Percentiles rank a stretch among this genome's conserved stretches.
Evolutionary conservation across 2,888 invertebrate genomes (phyloP).

Genomic region (Troides oblongomaculatus): DNA sequence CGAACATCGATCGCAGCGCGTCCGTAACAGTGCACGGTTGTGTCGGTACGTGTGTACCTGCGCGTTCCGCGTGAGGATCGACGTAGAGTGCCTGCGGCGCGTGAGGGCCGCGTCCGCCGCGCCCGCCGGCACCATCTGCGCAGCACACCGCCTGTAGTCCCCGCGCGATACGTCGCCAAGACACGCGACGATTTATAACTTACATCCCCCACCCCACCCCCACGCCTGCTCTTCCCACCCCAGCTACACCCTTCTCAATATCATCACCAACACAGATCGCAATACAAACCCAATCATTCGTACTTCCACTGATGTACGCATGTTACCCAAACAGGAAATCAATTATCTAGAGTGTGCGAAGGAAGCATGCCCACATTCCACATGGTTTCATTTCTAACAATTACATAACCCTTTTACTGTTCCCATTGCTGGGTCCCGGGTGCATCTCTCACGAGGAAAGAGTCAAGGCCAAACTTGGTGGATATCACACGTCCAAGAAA

Average conservation of each 20-base stretch:
- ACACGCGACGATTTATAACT: slow-evolving; percentile 37
- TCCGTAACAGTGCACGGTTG: slow-evolving; percentile 12
- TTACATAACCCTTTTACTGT: too few species aligned
- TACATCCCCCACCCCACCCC: not conserved
- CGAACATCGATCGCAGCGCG: not conserved
- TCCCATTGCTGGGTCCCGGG: too few species aligned
- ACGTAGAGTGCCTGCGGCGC: slow-evolving; percentile 87
- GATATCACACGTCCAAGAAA: too few species aligned
- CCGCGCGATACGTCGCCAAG: slow-evolving; percentile 35
- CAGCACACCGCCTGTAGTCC: slow-evolving; percentile 54
- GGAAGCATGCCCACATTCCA: slow-evolving; percentile 21
- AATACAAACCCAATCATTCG: not conserved
- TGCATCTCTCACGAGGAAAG: too few species aligned
- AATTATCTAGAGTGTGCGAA: slow-evolving; percentile 49
- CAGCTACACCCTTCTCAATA: not conserved
- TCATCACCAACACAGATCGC: not conserved
- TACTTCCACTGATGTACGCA: slow-evolving; percentile 23
- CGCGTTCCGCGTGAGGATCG: slow-evolving; percentile 82
- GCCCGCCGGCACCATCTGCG: slow-evolving; percentile 64
- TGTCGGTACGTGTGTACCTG: slow-evolving; percentile 70
- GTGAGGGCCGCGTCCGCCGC: slow-evolving; percentile 82
- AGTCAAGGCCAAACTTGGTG: too few species aligned
- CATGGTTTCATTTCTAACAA: not conserved
- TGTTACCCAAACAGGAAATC: slow-evolving; percentile 71
- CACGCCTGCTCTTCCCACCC: not conserved